Evolutionary conservation across 2,888 invertebrate species (phyloP).

Genomic region (Heteromurus nitidus): DNA sequence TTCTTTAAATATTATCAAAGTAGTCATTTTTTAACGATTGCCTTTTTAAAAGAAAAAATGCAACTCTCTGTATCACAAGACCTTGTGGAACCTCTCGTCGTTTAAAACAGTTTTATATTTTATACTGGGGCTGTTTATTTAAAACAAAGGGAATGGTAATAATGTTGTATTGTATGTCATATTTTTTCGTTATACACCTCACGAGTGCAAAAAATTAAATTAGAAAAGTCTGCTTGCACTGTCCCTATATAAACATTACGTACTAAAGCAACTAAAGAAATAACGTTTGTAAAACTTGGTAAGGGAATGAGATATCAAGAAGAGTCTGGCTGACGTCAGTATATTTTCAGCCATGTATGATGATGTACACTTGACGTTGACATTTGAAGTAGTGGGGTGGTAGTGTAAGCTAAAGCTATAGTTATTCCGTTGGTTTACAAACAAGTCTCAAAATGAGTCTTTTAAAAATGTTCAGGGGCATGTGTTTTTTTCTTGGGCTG

Average conservation of each 20-base stretch:
- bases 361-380: not conserved
- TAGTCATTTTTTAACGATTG: slow-evolving; percentile 29
- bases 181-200: too few species aligned
- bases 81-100: slow-evolving; percentile 61
- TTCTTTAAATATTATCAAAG: slow-evolving; percentile 8
- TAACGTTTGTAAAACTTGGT: slow-evolving; percentile 13
- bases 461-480: slow-evolving; percentile 24
- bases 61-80: slow-evolving; percentile 59
- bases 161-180: not conserved
- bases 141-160: not conserved
- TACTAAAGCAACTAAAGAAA: slow-evolving; percentile 11
- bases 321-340: slow-evolving; percentile 38
- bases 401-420: not conserved
- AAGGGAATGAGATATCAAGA: slow-evolving; percentile 51
- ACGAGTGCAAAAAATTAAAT: not conserved
- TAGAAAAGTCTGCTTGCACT: slow-evolving; percentile 55
- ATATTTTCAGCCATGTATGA: slow-evolving; percentile 21
- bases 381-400: not conserved
- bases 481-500: not conserved
- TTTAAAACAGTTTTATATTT: slow-evolving; percentile 41
- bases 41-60: slow-evolving; percentile 43
- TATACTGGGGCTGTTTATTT: slow-evolving; percentile 4
- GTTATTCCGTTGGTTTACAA: slow-evolving; percentile 1
- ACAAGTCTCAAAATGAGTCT: slow-evolving; percentile 26
- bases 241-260: slow-evolving; percentile 48